phyloP scores from a whole-genome alignment of 35 echinoderm and acorn worm species.

The Ptychodera flava region DNA sequence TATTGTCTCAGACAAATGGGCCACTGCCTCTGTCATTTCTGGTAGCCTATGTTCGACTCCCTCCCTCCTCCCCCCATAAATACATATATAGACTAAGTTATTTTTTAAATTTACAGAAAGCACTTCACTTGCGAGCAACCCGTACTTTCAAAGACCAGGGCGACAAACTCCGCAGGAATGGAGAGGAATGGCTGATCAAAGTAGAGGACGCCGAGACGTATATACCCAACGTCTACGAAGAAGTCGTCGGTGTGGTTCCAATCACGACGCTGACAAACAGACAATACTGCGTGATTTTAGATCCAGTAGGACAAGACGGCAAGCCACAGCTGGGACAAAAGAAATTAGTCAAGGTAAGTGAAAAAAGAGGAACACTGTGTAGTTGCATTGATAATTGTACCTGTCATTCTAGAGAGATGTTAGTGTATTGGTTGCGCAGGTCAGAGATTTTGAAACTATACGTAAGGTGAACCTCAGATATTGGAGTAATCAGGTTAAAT shows the following conservation, averaged over 20 bases:
- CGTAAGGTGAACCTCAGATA: too few relatives aligned
- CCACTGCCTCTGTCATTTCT: too few relatives aligned
- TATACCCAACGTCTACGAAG: conserved; percentile 97
- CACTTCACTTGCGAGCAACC: conserved; percentile 77
- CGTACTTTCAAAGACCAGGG: conserved; percentile 83
- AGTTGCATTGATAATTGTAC: neutral
- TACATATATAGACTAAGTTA: too few relatives aligned
- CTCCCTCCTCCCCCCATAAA: too few relatives aligned
- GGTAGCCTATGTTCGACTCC: too few relatives aligned
- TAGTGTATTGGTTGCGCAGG: too few relatives aligned
- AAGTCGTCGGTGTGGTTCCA: conserved; percentile 77
- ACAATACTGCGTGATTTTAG: conserved; percentile 95
- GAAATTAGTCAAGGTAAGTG: conserved; percentile 81
- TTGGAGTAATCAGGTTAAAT: too few relatives aligned
- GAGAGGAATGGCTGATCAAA: conserved; percentile 97
- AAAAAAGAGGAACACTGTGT: conserved; percentile 1
- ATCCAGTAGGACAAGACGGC: conserved; percentile 78
- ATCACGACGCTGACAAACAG: conserved; percentile 92
- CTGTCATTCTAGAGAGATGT: neutral
- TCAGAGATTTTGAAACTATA: too few relatives aligned
- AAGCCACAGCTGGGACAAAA: conserved; percentile 98
- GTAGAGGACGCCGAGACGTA: conserved; percentile 86
- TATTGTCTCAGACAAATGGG: too few relatives aligned
- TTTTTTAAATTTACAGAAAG: too few relatives aligned
- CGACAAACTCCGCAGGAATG: conserved; percentile 60